phyloP scores from a whole-genome alignment of 2,797 vertebrate genomes.

The Lacerta agilis region DNA sequence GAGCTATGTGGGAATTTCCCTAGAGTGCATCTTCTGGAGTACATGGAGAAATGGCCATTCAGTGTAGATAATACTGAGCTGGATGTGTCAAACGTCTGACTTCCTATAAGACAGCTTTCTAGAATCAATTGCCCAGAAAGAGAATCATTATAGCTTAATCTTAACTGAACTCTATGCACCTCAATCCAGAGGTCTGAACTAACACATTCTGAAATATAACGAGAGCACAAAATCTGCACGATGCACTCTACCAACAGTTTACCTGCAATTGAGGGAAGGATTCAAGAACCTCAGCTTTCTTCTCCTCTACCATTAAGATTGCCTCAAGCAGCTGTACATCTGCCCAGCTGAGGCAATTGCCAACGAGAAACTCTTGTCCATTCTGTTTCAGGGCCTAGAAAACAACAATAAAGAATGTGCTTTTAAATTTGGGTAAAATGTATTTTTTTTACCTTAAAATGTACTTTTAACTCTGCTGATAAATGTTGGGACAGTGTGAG shows the following conservation, averaged over 20 bases:
- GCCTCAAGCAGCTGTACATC: constrained; percentile 85
- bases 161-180: neutral
- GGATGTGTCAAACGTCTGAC: no score
- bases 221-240: no score
- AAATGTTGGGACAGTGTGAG: neutral
- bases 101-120: no score
- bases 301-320: constrained; percentile 86
- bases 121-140: neutral
- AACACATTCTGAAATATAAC: neutral
- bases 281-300: constrained; percentile 73
- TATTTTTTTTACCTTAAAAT: fast-evolving
- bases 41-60: no score
- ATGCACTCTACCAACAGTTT: constrained; percentile 12
- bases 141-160: neutral
- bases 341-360: constrained; percentile 81
- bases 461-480: neutral
- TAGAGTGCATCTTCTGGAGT: no score
- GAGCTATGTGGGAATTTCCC: no score
- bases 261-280: constrained; percentile 81
- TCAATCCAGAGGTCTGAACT: neutral
- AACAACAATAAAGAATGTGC: fast-evolving
- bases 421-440: neutral
- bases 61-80: no score
- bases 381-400: constrained; percentile 76
- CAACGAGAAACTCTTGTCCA: constrained; percentile 80